Evolutionary conservation across 37 sponge, comb jelly and placozoan species (phyloP).

Genomic region (Oopsacas minuta): DNA sequence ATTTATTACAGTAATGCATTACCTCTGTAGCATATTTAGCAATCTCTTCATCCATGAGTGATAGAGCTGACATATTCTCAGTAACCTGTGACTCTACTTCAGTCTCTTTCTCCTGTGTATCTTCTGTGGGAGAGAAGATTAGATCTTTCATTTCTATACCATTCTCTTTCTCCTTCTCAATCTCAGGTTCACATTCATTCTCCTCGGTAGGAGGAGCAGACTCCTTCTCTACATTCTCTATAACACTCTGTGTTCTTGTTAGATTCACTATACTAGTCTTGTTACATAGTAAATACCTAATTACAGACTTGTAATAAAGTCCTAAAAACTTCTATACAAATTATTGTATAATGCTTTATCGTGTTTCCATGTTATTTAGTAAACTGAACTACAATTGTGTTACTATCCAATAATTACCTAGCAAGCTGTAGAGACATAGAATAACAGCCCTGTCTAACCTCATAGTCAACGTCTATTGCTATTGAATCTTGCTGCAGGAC

Average conservation of each 20-base stretch:
- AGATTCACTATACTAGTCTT: constrained; percentile 13
- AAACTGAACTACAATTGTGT: not conserved
- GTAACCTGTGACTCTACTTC: not conserved
- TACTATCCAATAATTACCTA: no score
- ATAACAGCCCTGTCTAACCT: constrained; percentile 63
- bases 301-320: not conserved
- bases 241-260: not conserved
- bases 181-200: not conserved
- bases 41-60: not conserved
- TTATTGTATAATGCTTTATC: no score
- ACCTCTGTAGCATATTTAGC: not conserved
- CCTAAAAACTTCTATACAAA: no score
- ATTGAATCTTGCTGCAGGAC: constrained; percentile 46
- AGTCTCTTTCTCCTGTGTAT: not conserved
- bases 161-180: not conserved
- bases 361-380: not conserved
- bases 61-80: not conserved
- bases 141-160: not conserved
- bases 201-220: not conserved
- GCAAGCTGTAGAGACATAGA: constrained; percentile 56
- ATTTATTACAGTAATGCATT: not conserved
- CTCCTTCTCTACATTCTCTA: not conserved
- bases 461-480: constrained; percentile 33
- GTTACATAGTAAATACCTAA: constrained; percentile 51
- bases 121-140: not conserved